phyloP scores from a whole-genome alignment of 2,797 vertebrate genomes.

The Anguilla marmorata region DNA sequence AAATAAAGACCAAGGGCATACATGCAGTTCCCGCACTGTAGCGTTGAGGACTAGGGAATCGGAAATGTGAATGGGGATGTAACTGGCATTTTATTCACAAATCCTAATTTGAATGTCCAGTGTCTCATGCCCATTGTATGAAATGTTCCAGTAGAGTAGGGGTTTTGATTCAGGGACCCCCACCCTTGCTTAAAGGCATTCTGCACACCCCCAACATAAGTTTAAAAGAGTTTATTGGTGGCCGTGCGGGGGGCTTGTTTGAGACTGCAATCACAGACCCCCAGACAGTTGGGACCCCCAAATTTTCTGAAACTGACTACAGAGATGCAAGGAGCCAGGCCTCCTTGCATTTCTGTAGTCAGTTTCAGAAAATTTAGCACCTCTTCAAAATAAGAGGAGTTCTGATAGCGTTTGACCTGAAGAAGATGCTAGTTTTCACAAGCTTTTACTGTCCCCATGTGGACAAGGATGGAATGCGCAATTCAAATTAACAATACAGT shows the following conservation, averaged over 20 bases:
- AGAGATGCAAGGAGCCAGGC: too few species aligned
- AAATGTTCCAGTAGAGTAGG: not conserved
- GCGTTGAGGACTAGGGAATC: not conserved
- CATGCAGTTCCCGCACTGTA: not conserved
- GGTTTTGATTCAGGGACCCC: not conserved
- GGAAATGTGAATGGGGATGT: not conserved
- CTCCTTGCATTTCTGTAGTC: not conserved
- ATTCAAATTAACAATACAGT: not conserved
- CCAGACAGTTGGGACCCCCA: too few species aligned
- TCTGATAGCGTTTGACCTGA: not conserved
- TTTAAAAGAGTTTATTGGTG: too few species aligned
- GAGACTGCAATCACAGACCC: too few species aligned
- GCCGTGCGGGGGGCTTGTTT: too few species aligned
- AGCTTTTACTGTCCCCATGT: slow-evolving; percentile 43
- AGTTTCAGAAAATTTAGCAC: not conserved
- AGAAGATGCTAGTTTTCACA: not conserved
- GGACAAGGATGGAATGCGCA: slow-evolving; percentile 15
- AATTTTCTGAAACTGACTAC: too few species aligned
- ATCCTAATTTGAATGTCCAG: not conserved
- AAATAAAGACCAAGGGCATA: not conserved
- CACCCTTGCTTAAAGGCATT: too few species aligned
- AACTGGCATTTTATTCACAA: not conserved
- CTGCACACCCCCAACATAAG: too few species aligned
- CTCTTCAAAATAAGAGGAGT: not conserved
- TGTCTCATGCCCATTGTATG: not conserved